Conservation (phyloP, 2,888 invertebrate genomes). For the Drosophila atripex region DNA sequence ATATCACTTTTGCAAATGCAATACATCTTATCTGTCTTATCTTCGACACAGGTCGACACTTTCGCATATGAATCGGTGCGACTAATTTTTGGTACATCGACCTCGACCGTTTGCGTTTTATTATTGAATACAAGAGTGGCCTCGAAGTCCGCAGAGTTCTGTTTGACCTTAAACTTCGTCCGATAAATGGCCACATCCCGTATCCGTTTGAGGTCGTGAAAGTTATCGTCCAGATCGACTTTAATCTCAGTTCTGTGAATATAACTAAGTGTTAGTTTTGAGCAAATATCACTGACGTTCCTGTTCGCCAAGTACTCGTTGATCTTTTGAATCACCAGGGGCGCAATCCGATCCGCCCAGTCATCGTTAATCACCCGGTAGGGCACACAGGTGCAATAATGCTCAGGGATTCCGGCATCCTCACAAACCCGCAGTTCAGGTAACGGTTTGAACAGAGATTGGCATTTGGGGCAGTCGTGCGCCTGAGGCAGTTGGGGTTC, state of each 20-base stretch:
- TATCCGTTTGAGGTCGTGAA: slow-evolving; percentile 2
- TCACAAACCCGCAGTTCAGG: slow-evolving; percentile 86
- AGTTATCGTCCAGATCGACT: slow-evolving; percentile 31
- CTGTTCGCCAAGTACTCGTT: slow-evolving; percentile 52
- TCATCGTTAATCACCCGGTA: slow-evolving; percentile 33
- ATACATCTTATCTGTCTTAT: slow-evolving; percentile 63
- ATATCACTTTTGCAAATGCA: slow-evolving; percentile 55
- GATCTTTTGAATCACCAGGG: slow-evolving; percentile 46
- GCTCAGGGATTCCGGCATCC: slow-evolving; percentile 87
- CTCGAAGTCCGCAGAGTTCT: slow-evolving; percentile 88
- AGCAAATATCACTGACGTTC: slow-evolving; percentile 54
- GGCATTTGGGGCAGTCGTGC: slow-evolving; percentile 86
- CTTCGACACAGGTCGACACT: slow-evolving; percentile 84
- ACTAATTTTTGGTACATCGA: slow-evolving; percentile 86
- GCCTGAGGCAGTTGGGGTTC: slow-evolving; percentile 76
- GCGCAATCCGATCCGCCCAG: slow-evolving; percentile 52
- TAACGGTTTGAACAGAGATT: slow-evolving; percentile 86
- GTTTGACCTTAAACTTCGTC: slow-evolving; percentile 86
- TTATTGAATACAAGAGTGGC: slow-evolving; percentile 85
- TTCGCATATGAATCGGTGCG: slow-evolving; percentile 85
- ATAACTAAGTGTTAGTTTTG: slow-evolving; percentile 47
- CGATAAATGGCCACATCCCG: slow-evolving; percentile 50
- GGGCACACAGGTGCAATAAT: slow-evolving; percentile 89
- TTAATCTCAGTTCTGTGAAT: slow-evolving; percentile 54
- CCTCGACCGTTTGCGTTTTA: slow-evolving; percentile 79